phyloP scores from a whole-genome alignment of 2,888 invertebrate species.

The Laspeyria flexula region DNA sequence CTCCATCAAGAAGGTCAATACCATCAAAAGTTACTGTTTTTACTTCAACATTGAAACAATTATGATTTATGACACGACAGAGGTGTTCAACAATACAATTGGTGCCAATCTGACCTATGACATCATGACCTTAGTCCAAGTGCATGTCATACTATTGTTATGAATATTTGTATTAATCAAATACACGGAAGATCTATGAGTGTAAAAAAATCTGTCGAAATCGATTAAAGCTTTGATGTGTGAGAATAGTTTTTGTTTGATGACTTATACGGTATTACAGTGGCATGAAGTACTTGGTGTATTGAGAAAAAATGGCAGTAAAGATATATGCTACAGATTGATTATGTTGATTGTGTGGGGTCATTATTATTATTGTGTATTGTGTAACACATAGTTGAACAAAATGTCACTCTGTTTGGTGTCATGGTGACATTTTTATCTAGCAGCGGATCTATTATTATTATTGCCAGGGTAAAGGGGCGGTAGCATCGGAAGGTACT shows the following conservation, averaged over 20 bases:
- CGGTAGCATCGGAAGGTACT: too few relatives aligned
- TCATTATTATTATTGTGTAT: too few relatives aligned
- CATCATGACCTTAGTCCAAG: slow-evolving; percentile 64
- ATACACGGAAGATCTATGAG: slow-evolving; percentile 55
- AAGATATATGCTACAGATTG: too few relatives aligned
- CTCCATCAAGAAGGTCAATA: slow-evolving; percentile 64
- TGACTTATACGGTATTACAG: background rate
- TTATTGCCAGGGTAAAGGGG: too few relatives aligned
- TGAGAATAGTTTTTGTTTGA: slow-evolving; percentile 22
- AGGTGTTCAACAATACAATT: slow-evolving; percentile 62
- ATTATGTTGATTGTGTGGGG: too few relatives aligned
- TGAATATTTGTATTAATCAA: slow-evolving; percentile 49
- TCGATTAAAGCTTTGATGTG: slow-evolving; percentile 33
- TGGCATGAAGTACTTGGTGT: background rate
- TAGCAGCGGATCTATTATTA: too few relatives aligned
- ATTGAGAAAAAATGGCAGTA: too few relatives aligned
- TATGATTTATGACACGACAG: slow-evolving; percentile 65
- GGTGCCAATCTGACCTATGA: slow-evolving; percentile 69
- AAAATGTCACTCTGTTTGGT: too few relatives aligned
- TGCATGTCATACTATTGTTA: slow-evolving; percentile 61
- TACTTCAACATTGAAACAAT: slow-evolving; percentile 50
- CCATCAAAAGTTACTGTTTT: slow-evolving; percentile 47
- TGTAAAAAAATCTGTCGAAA: slow-evolving; percentile 41
- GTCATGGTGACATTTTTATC: too few relatives aligned
- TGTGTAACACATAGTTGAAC: too few relatives aligned